Evolutionary conservation across 2,113 vertebrate species (phyloP).

Genomic region (Acrocephalus kingi): DNA sequence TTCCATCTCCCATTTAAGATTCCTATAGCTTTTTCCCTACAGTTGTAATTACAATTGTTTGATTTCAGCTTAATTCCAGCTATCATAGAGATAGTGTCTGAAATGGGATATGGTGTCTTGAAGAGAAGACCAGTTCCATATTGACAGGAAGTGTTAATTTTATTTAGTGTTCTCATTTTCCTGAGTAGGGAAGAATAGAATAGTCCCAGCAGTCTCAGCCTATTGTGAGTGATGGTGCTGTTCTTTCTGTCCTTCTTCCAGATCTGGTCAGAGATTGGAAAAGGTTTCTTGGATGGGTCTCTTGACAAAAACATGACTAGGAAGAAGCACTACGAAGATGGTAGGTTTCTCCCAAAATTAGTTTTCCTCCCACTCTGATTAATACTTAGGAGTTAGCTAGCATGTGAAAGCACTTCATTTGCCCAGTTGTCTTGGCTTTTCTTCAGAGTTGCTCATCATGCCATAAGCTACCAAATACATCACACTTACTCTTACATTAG

Average conservation of each 20-base stretch:
- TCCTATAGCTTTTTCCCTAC: neutral
- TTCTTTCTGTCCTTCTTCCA: conserved; percentile 63
- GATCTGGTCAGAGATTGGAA: conserved; percentile 97
- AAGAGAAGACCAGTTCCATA: neutral
- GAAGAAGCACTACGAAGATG: conserved; percentile 87
- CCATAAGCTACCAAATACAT: neutral
- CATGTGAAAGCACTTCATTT: neutral
- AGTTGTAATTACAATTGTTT: neutral
- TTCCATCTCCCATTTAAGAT: neutral
- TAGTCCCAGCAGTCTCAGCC: neutral
- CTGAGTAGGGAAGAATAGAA: neutral
- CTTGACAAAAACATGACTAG: conserved; percentile 89
- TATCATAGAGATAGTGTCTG: neutral
- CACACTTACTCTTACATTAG: neutral
- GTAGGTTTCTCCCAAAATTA: conserved; percentile 69
- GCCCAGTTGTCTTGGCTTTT: neutral
- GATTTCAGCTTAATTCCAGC: neutral
- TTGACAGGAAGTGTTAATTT: neutral
- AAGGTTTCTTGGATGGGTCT: conserved; percentile 93
- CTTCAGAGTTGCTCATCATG: neutral
- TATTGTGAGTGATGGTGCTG: neutral
- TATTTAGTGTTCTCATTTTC: neutral
- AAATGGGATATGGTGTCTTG: neutral
- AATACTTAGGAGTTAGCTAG: neutral
- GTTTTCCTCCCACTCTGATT: neutral